Percentiles rank a stretch among this genome's conserved stretches.
phyloP scores from a whole-genome alignment of 1,140 invertebrate genomes.

The Calycopis cecrops region DNA sequence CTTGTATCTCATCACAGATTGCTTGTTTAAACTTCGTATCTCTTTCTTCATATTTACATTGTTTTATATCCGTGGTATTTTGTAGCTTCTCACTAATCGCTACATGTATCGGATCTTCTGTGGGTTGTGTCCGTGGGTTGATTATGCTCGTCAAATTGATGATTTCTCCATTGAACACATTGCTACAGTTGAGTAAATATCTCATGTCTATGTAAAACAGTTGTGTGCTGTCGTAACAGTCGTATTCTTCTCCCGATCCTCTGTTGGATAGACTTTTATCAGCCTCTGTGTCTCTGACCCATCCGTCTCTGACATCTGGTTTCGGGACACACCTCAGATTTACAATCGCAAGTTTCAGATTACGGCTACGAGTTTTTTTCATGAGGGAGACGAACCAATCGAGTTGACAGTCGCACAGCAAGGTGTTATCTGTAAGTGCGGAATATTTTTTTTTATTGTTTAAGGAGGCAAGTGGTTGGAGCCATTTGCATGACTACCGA shows the following conservation, averaged over 20 bases:
- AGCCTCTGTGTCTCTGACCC: conserved; percentile 37
- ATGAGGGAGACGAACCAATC: conserved; percentile 55
- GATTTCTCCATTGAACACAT: conserved; percentile 13
- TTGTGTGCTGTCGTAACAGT: conserved; percentile 62
- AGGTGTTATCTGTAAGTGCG: conserved; percentile 50
- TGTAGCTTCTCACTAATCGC: too few relatives aligned
- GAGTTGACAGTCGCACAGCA: conserved; percentile 55
- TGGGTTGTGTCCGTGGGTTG: conserved; percentile 6
- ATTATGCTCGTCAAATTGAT: background rate
- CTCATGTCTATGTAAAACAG: conserved; percentile 60
- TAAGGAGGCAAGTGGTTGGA: too few relatives aligned
- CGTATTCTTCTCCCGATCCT: conserved; percentile 42
- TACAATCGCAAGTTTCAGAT: conserved; percentile 45
- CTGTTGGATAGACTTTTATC: conserved; percentile 38
- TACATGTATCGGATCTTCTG: conserved; percentile 39
- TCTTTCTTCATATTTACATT: conserved; percentile 40
- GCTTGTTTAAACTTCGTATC: conserved; percentile 56
- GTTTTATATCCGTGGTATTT: too few relatives aligned
- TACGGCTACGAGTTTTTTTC: conserved; percentile 48
- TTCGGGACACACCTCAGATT: conserved; percentile 60
- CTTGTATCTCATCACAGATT: conserved; percentile 48
- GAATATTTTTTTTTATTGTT: too few relatives aligned
- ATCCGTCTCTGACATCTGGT: conserved; percentile 40
- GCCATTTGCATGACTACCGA: too few relatives aligned
- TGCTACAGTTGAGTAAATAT: conserved; percentile 48